Conservation (phyloP, 2,888 invertebrate species). For the Eudemis profundana region DNA sequence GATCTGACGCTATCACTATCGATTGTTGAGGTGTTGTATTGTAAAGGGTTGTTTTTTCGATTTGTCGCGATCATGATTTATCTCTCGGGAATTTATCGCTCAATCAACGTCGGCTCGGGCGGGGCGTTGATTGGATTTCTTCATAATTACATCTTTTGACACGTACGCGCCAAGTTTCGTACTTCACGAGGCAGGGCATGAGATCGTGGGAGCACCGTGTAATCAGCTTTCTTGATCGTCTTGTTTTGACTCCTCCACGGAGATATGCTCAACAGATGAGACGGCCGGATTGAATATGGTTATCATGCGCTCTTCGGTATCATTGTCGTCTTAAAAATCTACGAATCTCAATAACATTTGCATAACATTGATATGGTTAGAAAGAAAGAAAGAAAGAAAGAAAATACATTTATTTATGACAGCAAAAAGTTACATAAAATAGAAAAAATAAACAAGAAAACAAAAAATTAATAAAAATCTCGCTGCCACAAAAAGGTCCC, state of each 20-base stretch:
- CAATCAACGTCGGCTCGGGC: constrained; percentile 76
- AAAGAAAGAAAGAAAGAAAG: too few species aligned
- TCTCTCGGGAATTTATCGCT: constrained; percentile 82
- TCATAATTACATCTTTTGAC: constrained; percentile 86
- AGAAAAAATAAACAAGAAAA: too few species aligned
- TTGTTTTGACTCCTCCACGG: constrained; percentile 75
- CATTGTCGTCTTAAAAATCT: not conserved
- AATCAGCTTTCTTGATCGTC: constrained; percentile 82
- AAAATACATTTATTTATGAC: too few species aligned
- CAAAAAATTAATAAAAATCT: too few species aligned
- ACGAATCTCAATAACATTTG: too few species aligned
- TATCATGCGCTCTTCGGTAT: not conserved
- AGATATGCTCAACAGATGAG: constrained; percentile 59
- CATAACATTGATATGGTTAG: too few species aligned
- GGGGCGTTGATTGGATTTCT: constrained; percentile 83
- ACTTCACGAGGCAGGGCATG: constrained; percentile 75
- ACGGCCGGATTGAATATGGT: constrained; percentile 19
- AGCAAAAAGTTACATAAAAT: too few species aligned
- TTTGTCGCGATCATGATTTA: constrained; percentile 81
- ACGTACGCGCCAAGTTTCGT: constrained; percentile 83
- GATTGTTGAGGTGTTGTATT: constrained; percentile 17
- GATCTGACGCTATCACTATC: constrained; percentile 4
- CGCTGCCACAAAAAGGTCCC: too few species aligned
- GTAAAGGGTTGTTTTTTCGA: constrained; percentile 63
- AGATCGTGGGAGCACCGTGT: constrained; percentile 84